Evolutionary conservation across 2,113 vertebrate genomes (phyloP), one percentile per base, ranked within the genome.

Genomic region (Prochilodus magdalenae): DNA sequence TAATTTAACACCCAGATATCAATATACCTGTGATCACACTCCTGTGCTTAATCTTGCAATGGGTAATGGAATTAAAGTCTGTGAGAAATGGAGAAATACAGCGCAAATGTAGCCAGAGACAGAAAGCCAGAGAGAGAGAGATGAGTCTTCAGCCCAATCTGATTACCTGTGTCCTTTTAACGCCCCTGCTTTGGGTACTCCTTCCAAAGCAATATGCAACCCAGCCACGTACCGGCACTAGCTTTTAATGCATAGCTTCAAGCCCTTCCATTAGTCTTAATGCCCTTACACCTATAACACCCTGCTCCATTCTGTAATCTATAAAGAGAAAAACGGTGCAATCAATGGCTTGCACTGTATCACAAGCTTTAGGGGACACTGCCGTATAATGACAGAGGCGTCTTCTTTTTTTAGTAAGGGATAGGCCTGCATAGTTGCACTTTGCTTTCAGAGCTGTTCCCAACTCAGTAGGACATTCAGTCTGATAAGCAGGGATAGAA

Each of bases 211-310:
- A 75, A 65, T 80, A 75, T 36, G 67, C 67, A 75, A 80, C 49
- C 49, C 30, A 57, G 51, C 33, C 65, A 70, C 16, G 66, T 79
- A 70, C 40, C 53, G 53, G 66, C 33, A 30, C 33, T 49, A 73
- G 73, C 51, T 30, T 36, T 79, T 77, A 80, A 78, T 81, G 77
- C 81, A 73, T 84, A 62, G 75, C 82, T 85, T 82, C 75, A 87
- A 77, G 49, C 66, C 70, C 73, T 59, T 66, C 75, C 78, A 84
- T 84, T 76, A 82, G 76, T 83, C 60, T 75, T 79, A 84, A 81
- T 82, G 81, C 36, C 55, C 77, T 65, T 75, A 76, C 81, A 60
- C 79, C 69, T 60, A 71, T 80, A 80, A 67, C 73, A 63, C 76
- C 69, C 75, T 67, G 57, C 55, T 78, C 59, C 80, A 65, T 59